Evolutionary conservation across 2,888 invertebrate genomes (phyloP).

Genomic region (Pelosia muscerda): DNA sequence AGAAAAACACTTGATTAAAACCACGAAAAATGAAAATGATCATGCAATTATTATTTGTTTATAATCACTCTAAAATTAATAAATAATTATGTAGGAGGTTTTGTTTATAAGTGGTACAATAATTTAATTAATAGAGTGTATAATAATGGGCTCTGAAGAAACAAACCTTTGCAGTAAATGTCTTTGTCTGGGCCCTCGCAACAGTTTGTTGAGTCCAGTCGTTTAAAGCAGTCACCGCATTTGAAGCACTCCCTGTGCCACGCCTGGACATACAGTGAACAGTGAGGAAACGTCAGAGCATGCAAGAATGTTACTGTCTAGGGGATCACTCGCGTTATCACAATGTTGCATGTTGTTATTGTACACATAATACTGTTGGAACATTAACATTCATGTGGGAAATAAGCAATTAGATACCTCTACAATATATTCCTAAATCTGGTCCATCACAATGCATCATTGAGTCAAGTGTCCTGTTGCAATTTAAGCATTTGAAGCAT

Average conservation of each 20-base stretch:
- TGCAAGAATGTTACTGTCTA: constrained; percentile 67
- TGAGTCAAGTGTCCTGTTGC: constrained; percentile 94
- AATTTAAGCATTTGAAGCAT: constrained; percentile 96
- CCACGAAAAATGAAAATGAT: constrained; percentile 36
- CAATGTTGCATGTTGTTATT: constrained; percentile 72
- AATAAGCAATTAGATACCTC: constrained; percentile 88
- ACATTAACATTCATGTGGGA: constrained; percentile 49
- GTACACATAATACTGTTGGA: constrained; percentile 58
- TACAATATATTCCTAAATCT: constrained; percentile 96
- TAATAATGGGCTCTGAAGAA: constrained; percentile 44
- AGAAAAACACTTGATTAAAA: constrained; percentile 70
- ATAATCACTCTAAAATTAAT: constrained; percentile 42
- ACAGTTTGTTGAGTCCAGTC: constrained; percentile 96
- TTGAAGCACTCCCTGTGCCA: constrained; percentile 98
- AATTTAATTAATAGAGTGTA: constrained; percentile 30
- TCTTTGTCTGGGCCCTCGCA: constrained; percentile 98
- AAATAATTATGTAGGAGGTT: constrained; percentile 20
- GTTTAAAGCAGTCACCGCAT: constrained; percentile 94
- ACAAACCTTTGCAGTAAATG: constrained; percentile 98
- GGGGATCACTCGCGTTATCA: constrained; percentile 74
- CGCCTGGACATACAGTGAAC: constrained; percentile 88
- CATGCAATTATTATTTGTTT: constrained; percentile 40
- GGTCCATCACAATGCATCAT: constrained; percentile 97
- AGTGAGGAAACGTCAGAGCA: constrained; percentile 69
- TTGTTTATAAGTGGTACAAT: constrained; percentile 22